Conservation (phyloP, 2,888 invertebrate species). For the Philhelius pedissequus region DNA sequence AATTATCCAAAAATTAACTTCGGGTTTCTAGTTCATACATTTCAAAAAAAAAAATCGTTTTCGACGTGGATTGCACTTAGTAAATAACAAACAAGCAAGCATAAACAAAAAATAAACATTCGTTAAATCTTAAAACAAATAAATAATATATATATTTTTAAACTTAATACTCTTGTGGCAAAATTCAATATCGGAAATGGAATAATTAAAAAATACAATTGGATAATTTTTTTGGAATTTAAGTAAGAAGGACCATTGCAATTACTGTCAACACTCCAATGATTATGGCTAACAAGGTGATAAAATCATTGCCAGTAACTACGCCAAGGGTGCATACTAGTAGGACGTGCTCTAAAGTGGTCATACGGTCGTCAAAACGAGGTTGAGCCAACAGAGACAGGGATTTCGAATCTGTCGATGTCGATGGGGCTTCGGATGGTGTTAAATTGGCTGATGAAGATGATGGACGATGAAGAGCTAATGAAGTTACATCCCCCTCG, state of each 20-base stretch:
- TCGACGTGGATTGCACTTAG: slow-evolving; percentile 55
- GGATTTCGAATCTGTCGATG: slow-evolving; percentile 29
- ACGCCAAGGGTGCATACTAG: slow-evolving; percentile 89
- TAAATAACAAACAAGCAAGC: slow-evolving; percentile 60
- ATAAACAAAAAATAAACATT: slow-evolving; percentile 25
- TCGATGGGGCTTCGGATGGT: slow-evolving; percentile 14
- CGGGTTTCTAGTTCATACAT: slow-evolving; percentile 23
- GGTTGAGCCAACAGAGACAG: slow-evolving; percentile 75
- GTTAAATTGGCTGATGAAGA: slow-evolving; percentile 35
- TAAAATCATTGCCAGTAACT: slow-evolving; percentile 85
- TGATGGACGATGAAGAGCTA: slow-evolving; percentile 26
- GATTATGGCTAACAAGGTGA: slow-evolving; percentile 87
- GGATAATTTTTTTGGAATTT: not conserved
- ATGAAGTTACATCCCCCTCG: not conserved
- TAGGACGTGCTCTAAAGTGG: slow-evolving; percentile 82
- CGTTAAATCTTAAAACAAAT: slow-evolving; percentile 20
- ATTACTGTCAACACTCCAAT: slow-evolving; percentile 87
- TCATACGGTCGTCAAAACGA: slow-evolving; percentile 73
- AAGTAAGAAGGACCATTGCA: slow-evolving; percentile 80
- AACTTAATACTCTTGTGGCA: slow-evolving; percentile 62
- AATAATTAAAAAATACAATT: slow-evolving; percentile 33
- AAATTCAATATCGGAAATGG: slow-evolving; percentile 13
- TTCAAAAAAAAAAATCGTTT: slow-evolving; percentile 27
- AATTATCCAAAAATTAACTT: slow-evolving; percentile 2
- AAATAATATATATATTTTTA: slow-evolving; percentile 22